Percentiles rank a stretch among this genome's conserved stretches.
Conservation (phyloP, 2,888 invertebrate genomes). For the Ophonus ardosiacus region DNA sequence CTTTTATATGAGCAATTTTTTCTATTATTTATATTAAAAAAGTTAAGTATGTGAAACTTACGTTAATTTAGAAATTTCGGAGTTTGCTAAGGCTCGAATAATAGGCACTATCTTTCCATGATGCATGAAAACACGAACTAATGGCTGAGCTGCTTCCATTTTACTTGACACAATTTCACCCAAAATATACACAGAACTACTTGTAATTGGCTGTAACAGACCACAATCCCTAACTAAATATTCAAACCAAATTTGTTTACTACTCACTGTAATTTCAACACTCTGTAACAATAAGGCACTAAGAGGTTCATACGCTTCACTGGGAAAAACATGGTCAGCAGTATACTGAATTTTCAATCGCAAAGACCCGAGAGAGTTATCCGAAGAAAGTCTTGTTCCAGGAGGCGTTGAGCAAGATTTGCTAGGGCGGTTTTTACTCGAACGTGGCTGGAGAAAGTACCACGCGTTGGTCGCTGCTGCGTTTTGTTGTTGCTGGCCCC, state of each 20-base stretch:
- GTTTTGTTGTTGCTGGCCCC: slow-evolving; percentile 82
- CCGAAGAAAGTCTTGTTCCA: slow-evolving; percentile 83
- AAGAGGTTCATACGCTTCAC: slow-evolving; percentile 87
- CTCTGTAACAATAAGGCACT: slow-evolving; percentile 87
- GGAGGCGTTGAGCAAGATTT: slow-evolving; percentile 85
- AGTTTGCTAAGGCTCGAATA: slow-evolving; percentile 88
- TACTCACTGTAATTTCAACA: slow-evolving; percentile 80
- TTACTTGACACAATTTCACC: slow-evolving; percentile 92
- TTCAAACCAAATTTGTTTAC: not conserved
- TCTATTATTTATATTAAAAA: too few species aligned
- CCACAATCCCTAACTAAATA: not conserved
- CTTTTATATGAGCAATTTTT: too few species aligned
- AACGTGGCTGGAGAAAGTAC: slow-evolving; percentile 88
- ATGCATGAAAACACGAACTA: slow-evolving; percentile 91
- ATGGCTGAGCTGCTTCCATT: slow-evolving; percentile 92
- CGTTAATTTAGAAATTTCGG: slow-evolving; percentile 94
- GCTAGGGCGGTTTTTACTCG: slow-evolving; percentile 79
- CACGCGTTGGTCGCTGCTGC: slow-evolving; percentile 84
- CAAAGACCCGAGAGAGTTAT: slow-evolving; percentile 87
- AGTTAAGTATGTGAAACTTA: slow-evolving; percentile 76
- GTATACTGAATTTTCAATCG: slow-evolving; percentile 92
- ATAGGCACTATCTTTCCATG: slow-evolving; percentile 91
- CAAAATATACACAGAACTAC: slow-evolving; percentile 89
- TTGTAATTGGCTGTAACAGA: slow-evolving; percentile 82
- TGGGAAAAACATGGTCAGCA: slow-evolving; percentile 92